Evolutionary conservation across 2,797 vertebrate species (phyloP).

Genomic region (Gymnocypris eckloni): DNA sequence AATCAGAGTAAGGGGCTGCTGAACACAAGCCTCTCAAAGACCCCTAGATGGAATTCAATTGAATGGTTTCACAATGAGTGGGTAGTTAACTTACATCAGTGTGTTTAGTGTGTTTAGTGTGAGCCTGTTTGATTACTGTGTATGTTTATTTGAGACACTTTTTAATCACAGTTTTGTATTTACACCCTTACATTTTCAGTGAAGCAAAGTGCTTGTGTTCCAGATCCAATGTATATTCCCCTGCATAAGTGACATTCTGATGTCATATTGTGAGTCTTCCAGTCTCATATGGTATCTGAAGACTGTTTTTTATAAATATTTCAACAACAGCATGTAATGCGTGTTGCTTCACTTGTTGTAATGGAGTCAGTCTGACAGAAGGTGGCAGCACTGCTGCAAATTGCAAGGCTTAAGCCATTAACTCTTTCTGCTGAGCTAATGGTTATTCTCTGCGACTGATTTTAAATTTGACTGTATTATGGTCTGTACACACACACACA

Average conservation of each 20-base stretch:
- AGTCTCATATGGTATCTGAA: neutral
- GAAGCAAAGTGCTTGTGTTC: neutral
- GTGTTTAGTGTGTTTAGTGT: slow-evolving; percentile 3
- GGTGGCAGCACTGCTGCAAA: slow-evolving; percentile 25
- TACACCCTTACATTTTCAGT: neutral
- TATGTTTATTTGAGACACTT: neutral
- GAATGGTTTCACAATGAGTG: neutral
- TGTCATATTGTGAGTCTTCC: neutral
- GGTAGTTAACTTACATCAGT: neutral
- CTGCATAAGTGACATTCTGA: neutral
- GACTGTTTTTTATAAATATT: neutral
- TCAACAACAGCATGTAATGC: neutral
- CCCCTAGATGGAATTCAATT: slow-evolving; percentile 18
- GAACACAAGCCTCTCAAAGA: slow-evolving; percentile 17
- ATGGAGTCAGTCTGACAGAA: neutral
- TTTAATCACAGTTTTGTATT: neutral
- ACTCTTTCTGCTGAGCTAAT: neutral
- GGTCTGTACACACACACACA: too few relatives aligned
- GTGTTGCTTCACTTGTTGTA: neutral
- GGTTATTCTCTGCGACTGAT: neutral
- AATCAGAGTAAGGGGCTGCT: slow-evolving; percentile 37
- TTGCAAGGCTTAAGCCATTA: neutral
- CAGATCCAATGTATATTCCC: neutral
- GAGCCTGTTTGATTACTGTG: neutral
- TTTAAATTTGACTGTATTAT: neutral